Evolutionary conservation across 2,113 vertebrate genomes (phyloP), one percentile per base, ranked within the genome.

Genomic region (Poecilia latipinna): DNA sequence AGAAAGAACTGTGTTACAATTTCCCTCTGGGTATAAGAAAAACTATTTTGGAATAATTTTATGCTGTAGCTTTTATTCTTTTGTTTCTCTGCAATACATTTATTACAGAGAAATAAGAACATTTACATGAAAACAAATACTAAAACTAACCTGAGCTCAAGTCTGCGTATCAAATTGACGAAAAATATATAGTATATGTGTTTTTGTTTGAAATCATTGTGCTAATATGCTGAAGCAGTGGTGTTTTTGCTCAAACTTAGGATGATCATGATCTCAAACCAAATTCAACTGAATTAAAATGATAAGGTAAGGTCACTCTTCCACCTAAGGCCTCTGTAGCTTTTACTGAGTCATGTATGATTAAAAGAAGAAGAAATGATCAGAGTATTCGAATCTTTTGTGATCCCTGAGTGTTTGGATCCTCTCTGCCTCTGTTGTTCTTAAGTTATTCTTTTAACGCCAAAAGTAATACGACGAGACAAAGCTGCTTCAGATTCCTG

Each of bases 401-500:
- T 8, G 22, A 24, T 24, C 51, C 51, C 51, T n/a, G 44, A 51
- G 19, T 51, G 48, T 24, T 24, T 51, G 15, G 6, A n/a, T 24
- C 5, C 4, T 33, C 11, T 19, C 8, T 64, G 31, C 12, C 39
- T 48, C 42, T 54, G 29, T 68, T 19, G 28, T 42, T 29, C 29
- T n/a, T 12, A 33, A 12, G 19, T 74, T 8, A 42, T 11, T 70
- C 17, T 17, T 69, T 70, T 32, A 75, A 86, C 75, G 22, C 7
- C 64, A 75, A 57, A 72, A 79, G 74, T 85, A 75, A 70, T 54
- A 71, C 12, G 32, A 44, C 6, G 10, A 65, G 33, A 28, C 19
- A 35, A 33, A 8, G 57, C 57, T 28, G 80, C 68, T 54, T 88
- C 74, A 42, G 71, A 78, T 80, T 87, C 10, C 70, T 3, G 1